These are phyloP conservation scores for Phrynocephalus forsythii DNA, from an alignment of 2,797 vertebrate species.

Conservation along the genomic window DNA sequence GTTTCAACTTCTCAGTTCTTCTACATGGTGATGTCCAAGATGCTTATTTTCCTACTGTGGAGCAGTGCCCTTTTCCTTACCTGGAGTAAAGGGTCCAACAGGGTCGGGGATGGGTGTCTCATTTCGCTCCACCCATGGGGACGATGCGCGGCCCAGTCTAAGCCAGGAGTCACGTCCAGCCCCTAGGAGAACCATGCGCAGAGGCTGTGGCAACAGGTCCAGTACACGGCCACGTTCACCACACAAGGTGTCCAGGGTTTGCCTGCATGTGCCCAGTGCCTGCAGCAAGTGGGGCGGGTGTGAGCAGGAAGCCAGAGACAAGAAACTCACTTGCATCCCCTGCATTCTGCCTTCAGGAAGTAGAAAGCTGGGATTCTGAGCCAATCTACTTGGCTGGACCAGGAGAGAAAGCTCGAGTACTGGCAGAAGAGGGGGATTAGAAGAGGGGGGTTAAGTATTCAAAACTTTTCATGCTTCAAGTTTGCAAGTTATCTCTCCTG, in stretches of 20 bases:
- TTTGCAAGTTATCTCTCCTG: too few species aligned
- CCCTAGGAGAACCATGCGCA: constrained; percentile 65
- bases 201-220: constrained; percentile 65
- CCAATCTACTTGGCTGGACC: not conserved
- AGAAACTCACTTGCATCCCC: not conserved
- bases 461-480: too few species aligned
- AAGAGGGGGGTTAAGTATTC: too few species aligned
- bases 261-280: constrained; percentile 56
- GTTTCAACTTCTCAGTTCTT: not conserved
- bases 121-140: constrained; percentile 50
- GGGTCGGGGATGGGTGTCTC: constrained; percentile 62
- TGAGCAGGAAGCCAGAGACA: not conserved
- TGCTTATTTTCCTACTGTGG: not conserved
- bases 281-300: not conserved
- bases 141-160: constrained; percentile 40
- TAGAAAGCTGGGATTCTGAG: not conserved
- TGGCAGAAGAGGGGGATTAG: too few species aligned
- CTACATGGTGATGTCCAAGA: not conserved
- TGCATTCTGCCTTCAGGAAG: too few species aligned
- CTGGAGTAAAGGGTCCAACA: constrained; percentile 64
- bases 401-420: too few species aligned
- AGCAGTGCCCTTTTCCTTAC: constrained; percentile 28
- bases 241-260: constrained; percentile 47
- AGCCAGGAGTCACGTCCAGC: constrained; percentile 67
- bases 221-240: constrained; percentile 64